These are phyloP conservation scores for Eupeodes corollae DNA, from an alignment of 1,140 invertebrate genomes.

Conservation along the genomic window DNA sequence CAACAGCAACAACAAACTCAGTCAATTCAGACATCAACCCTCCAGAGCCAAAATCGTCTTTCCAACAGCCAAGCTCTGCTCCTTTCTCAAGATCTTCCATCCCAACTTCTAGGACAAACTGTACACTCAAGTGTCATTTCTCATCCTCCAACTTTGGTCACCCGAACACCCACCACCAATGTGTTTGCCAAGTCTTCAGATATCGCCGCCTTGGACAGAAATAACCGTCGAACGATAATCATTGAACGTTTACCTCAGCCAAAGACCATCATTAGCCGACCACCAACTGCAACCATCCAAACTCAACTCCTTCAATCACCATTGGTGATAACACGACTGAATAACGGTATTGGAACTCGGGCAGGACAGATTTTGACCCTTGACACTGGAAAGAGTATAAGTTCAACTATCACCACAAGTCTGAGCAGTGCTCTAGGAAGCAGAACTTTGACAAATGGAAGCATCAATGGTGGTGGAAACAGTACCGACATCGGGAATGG, in stretches of 20 bases:
- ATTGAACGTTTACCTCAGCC: constrained; percentile 23
- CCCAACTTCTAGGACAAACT: constrained; percentile 17
- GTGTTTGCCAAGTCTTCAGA: constrained; percentile 19
- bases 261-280: constrained; percentile 22
- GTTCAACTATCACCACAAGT: no score
- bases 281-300: constrained; percentile 29
- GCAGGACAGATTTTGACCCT: no score
- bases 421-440: no score
- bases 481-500: background rate
- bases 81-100: constrained; percentile 16
- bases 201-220: constrained; percentile 19
- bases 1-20: constrained; percentile 19
- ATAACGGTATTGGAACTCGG: no score
- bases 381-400: no score
- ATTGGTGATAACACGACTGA: constrained; percentile 9
- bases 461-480: no score
- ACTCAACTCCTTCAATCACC: constrained; percentile 28
- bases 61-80: constrained; percentile 19
- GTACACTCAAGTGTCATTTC: constrained; percentile 27
- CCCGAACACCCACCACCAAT: constrained; percentile 13
- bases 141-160: constrained; percentile 25
- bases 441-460: no score
- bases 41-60: constrained; percentile 15
- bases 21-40: background rate
- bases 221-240: constrained; percentile 9